Conservation (phyloP, 2,113 vertebrate genomes). For the Elaphurus davidianus region DNA sequence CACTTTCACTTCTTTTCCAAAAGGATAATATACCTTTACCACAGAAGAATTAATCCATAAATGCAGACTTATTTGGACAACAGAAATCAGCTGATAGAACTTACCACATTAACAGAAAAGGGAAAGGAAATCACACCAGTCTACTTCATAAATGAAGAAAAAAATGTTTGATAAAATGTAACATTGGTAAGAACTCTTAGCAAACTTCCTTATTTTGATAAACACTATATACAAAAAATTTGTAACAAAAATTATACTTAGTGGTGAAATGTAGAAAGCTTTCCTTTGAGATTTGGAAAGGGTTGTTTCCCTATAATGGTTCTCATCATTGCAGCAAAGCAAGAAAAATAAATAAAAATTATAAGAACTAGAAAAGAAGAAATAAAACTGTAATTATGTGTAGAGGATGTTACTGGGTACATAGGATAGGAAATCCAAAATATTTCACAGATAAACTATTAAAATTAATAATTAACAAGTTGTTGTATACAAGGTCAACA, state of each 20-base stretch:
- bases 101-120: neutral
- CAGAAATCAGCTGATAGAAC: neutral
- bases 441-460: neutral
- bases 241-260: neutral
- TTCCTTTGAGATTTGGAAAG: neutral
- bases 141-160: neutral
- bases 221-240: neutral
- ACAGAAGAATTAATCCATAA: neutral
- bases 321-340: neutral
- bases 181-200: neutral
- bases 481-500: neutral
- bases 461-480: neutral
- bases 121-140: neutral
- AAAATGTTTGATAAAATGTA: neutral
- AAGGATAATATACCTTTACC: neutral
- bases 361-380: neutral
- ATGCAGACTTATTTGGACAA: neutral
- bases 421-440: neutral
- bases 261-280: neutral
- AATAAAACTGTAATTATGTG: neutral
- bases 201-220: neutral
- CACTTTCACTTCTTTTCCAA: neutral
- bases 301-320: neutral
- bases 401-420: neutral
- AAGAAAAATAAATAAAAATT: neutral